Base-by-base conservation (phyloP, 1,140 invertebrate species). In the Drosophila persimilis region DNA sequence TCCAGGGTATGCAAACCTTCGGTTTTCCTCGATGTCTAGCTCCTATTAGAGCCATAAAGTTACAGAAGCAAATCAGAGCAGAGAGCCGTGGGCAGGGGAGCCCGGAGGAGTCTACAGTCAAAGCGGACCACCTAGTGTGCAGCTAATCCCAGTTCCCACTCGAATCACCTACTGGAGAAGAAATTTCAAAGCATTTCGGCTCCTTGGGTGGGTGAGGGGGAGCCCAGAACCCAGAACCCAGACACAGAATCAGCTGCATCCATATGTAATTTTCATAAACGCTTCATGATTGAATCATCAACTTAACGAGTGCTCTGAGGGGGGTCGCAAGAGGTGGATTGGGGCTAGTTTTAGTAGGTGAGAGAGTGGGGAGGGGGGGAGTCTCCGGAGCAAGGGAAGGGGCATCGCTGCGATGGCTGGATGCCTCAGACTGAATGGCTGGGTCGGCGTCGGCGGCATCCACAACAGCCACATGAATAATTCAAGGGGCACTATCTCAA, bases 251-350 rank as follows among this genome's bases (percentile, higher is more conserved):
- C 65, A 26, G 44, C 39, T 57, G 65, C 44, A 24, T 58, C 60
- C 70, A 47, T 73, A 58, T 74, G 70, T 65, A 65, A 73, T 73
- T 73, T 73, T 73, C 71, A 73, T 73, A 73, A 73, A 73, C 61
- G 71, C 54, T 58, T 73, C 60, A 73, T 73, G 71, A 73, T 73
- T 73, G 70, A 73, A 73, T 73, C 71, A 73, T 73, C 71, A 73
- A 53, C 70, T 41, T 73, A 64, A 64, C 53, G 48, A 69, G 62
- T 64, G 1, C 6, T 0, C 22, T 17, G 63, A 44, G n/a, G 31
- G 24, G 31, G 17, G 24, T 20, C 39, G 13, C 35, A 17, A 41
- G 50, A 45, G 46, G 41, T 41, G 39, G 22, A 17, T 2, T n/a
- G 13, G 7, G n/a, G 11, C 50, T 39, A 39, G 35, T 39, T 39